Evolutionary conservation across 2,888 invertebrate species (phyloP), one percentile per base, ranked within the genome.

Genomic region (Pseudococcus longispinus): DNA sequence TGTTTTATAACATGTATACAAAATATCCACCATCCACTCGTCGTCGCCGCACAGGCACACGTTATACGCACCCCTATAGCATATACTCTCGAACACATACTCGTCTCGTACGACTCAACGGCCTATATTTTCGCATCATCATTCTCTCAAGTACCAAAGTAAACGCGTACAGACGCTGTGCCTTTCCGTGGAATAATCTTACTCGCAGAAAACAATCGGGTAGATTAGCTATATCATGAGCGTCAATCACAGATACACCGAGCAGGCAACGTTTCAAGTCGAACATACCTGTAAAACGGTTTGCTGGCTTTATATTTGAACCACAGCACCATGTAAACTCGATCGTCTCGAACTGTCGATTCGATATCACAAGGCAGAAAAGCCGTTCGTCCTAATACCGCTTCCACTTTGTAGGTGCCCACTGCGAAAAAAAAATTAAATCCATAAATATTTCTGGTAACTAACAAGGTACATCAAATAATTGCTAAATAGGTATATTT

Each of bases 281-380:
- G 13, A 80, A 80, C 85, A 46, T 87, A 88, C 88, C 88, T 88
- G 70, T 88, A 88, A 51, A 88, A 85, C 20, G 88, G 88, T 80
- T 88, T 88, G 23, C 88, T 88, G 8, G 74, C 20, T 29, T 86
- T 88, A 26, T 88, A 87, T 29, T 88, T 88, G 65, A 88, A 88
- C 88, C 88, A 88, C 77, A 88, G n/a, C 0, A 88, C 88, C 88
- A 88, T 88, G 23, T 88, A 88, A 13, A 88, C 88, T 65, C 88
- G 84, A 26, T 88, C 88, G 29, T 88, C 88, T 23, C 80, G 51
- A 18, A 74, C 83, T n/a, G 65, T 26, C 13, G 80, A 80, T 80
- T 82, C 86, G 13, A 88, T 88, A 82, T 88, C 88, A 51, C 88
- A 88, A 20, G 88, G 88, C 2, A 88, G 42, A 65, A 70, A 84